Evolutionary conservation across 2,888 invertebrate genomes (phyloP).

Genomic region (Cheilosia vulpina): DNA sequence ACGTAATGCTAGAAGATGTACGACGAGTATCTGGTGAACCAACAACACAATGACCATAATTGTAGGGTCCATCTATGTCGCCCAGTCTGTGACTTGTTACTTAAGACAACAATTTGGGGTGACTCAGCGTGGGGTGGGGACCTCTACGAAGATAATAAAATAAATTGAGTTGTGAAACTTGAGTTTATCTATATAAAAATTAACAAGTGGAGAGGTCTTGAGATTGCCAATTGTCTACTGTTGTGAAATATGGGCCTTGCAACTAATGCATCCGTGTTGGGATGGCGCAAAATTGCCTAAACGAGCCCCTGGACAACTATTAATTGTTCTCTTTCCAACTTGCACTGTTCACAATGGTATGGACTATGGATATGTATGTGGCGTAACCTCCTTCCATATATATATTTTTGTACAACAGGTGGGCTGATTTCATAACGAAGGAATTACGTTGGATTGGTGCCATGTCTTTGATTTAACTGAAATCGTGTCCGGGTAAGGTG

Average conservation of each 20-base stretch:
- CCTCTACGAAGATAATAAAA: slow-evolving; percentile 49
- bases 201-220: slow-evolving; percentile 56
- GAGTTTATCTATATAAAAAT: slow-evolving; percentile 49
- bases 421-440: slow-evolving; percentile 20
- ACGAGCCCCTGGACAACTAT: neutral
- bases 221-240: slow-evolving; percentile 58
- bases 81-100: slow-evolving; percentile 54
- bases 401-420: slow-evolving; percentile 10
- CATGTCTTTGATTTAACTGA: slow-evolving; percentile 6
- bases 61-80: slow-evolving; percentile 66
- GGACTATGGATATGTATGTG: neutral
- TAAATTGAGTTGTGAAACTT: slow-evolving; percentile 73
- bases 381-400: neutral
- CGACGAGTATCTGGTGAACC: slow-evolving; percentile 26
- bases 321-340: slow-evolving; percentile 39
- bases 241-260: slow-evolving; percentile 54
- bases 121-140: slow-evolving; percentile 62
- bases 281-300: slow-evolving; percentile 8
- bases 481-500: slow-evolving; percentile 47
- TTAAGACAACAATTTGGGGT: slow-evolving; percentile 69
- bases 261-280: slow-evolving; percentile 56
- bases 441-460: slow-evolving; percentile 41
- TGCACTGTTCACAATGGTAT: slow-evolving; percentile 25
- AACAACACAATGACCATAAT: slow-evolving; percentile 59
- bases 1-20: slow-evolving; percentile 43